Evolutionary conservation across 2,797 vertebrate species (phyloP), one percentile per base, ranked within the genome.

Genomic region (Garrulus glandarius): DNA sequence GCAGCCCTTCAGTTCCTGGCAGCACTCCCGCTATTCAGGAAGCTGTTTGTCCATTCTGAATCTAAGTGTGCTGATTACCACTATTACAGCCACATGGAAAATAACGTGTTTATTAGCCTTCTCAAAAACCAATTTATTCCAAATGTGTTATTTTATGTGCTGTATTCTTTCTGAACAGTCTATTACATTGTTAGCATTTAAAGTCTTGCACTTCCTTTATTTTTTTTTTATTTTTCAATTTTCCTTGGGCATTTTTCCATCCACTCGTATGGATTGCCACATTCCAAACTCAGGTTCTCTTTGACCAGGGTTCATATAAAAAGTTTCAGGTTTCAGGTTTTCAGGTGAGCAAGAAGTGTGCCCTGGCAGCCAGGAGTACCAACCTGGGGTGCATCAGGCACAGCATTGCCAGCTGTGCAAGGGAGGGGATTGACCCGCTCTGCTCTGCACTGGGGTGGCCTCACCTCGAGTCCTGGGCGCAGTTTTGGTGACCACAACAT

Each of bases 401-500:
- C 36, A 69, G 49, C 27, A 76, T 59, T 0, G 0, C 29, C 75
- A 65, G 39, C 13, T 0, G 0, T 36, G n/a, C 36, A 37, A 34
- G 36, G 43, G 23, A 30, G 23, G n/a, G 24, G 10, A 21, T n/a
- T 43, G 43, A 30, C 20, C 36, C 0, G 2, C 23, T 19, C 49
- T 63, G 47, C 39, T 32, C 74, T 49, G 49, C 2, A 0, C 27
- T 78, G 57, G 5, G 6, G 43, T 5, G 1, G 34, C 30, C n/a
- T 76, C 52, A 39, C 14, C n/a, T 72, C 0, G 0, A 63, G 20
- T 43, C 0, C 8, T 24, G 11, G 6, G 11, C 2, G 5, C 9
- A 47, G 27, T 49, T 75, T 49, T 18, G 19, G 11, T 6, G 5
- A 49, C 20, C 37, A 43, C 11, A 27, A 18, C 44, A 37, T 20